Base-by-base conservation (phyloP, 2,797 vertebrate species). In the Sebastes umbrosus region DNA sequence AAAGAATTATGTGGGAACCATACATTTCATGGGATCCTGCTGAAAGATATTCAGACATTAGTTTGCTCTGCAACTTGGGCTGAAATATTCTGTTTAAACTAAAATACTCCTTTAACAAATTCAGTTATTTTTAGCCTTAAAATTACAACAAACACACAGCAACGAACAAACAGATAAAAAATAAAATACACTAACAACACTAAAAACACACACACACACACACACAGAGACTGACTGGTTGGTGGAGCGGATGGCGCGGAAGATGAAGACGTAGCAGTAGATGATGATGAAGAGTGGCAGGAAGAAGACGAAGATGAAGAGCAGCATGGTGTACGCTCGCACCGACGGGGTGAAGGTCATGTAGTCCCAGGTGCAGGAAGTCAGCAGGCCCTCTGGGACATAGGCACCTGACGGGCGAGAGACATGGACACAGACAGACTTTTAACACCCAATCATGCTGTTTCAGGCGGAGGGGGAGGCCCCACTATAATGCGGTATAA, bases 351-450 rank as follows among this genome's bases (percentile, higher is more conserved):
- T 98, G 72, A 98, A 98, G 58, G 96, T 98, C 95, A 96, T 93
- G 88, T 99, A 99, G 94, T 99, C 97, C 98, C 98, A 99, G 3
- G 97, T 97, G 24, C 98, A 99, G 68, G 98, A 99, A 0, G 97
- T 99, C 87, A 99, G 76, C 59, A 99, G 94, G 18, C 97, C 98
- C 83, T 99, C 98, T 0, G 98, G 98, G 69, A 99, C 96, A 0
- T 98, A 99, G 0, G 97, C 98, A 43, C 98, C 98, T 99, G 75
- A 9, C 2, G 55, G 25, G 60, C 13, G 14, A 77, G 0, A 71
- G 39, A 69, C 46, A 27, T 5, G 43, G 9, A 32, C 25, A 52
- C 25, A 25, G 59, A 24, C 18, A 27, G 63, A 24, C 27, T 31
- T 59, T 69, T 14, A 50, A 27, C 18, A 25, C 70, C 54, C 10